Evolutionary conservation across 2,888 invertebrate species (phyloP).

Genomic region (Epinotia bilunana): DNA sequence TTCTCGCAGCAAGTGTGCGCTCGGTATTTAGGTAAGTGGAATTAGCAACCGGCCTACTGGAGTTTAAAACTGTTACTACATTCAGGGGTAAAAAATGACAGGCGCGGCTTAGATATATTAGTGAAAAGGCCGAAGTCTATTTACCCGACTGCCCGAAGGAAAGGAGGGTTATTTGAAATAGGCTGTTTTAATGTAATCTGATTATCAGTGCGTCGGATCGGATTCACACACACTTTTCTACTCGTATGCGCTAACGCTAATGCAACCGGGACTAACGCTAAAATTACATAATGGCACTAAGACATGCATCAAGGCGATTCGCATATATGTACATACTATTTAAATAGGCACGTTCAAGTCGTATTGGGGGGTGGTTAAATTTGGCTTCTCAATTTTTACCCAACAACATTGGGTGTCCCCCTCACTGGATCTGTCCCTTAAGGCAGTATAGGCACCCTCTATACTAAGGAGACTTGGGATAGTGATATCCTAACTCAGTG

Average conservation of each 20-base stretch:
- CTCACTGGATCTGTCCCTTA: background rate
- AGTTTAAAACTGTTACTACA: conserved; percentile 9
- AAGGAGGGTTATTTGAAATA: too few relatives aligned
- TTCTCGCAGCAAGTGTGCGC: conserved; percentile 47
- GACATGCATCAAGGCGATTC: background rate
- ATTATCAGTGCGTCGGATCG: background rate
- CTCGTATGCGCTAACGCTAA: background rate
- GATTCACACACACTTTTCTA: background rate
- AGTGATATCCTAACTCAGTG: too few relatives aligned
- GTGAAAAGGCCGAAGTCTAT: too few relatives aligned
- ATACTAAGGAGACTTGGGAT: too few relatives aligned
- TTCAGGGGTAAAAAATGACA: background rate
- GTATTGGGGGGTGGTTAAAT: background rate
- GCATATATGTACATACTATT: background rate
- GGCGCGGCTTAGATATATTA: too few relatives aligned
- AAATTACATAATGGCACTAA: background rate
- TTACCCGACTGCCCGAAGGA: too few relatives aligned
- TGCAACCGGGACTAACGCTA: too few relatives aligned
- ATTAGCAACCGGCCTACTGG: conserved; percentile 4
- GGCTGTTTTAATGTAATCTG: background rate
- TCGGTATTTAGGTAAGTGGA: conserved; percentile 34
- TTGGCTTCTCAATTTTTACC: background rate
- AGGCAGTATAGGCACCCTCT: background rate
- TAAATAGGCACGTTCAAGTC: too few relatives aligned
- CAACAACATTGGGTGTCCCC: background rate